Evolutionary conservation across 92 coral and sea anemone species (phyloP).

Genomic region (Blastomussa wellsi): DNA sequence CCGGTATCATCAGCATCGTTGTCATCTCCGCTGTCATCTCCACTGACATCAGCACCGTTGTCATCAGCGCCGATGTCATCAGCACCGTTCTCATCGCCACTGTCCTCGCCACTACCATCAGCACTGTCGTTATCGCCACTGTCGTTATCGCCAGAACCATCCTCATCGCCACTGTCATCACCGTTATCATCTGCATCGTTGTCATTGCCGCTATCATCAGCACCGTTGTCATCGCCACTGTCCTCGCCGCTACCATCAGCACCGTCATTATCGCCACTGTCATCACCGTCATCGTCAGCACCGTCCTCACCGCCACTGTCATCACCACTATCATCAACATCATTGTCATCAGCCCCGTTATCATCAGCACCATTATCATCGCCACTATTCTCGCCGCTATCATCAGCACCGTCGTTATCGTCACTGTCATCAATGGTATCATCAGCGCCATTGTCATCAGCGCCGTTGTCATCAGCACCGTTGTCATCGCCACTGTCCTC

Average conservation of each 20-base stretch:
- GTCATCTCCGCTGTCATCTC: background rate
- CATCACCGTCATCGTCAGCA: background rate
- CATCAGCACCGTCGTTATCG: background rate
- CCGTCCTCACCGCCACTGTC: background rate
- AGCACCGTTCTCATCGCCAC: background rate
- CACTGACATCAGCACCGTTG: background rate
- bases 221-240: background rate
- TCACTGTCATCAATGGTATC: background rate
- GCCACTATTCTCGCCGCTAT: background rate
- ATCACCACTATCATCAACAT: background rate
- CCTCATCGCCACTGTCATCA: background rate
- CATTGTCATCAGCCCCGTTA: background rate
- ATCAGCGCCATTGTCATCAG: background rate
- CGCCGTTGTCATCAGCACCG: too few relatives aligned
- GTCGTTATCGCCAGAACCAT: too few relatives aligned
- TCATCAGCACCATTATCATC: background rate
- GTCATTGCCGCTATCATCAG: background rate
- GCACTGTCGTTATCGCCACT: background rate
- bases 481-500: background rate
- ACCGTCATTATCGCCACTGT: background rate
- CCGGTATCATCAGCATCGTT: too few relatives aligned
- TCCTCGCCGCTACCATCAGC: background rate
- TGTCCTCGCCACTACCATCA: background rate
- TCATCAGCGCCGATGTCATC: background rate
- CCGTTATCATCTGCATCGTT: background rate